Base-by-base conservation (phyloP, 2,888 invertebrate species). In the Leucozona laternaria region DNA sequence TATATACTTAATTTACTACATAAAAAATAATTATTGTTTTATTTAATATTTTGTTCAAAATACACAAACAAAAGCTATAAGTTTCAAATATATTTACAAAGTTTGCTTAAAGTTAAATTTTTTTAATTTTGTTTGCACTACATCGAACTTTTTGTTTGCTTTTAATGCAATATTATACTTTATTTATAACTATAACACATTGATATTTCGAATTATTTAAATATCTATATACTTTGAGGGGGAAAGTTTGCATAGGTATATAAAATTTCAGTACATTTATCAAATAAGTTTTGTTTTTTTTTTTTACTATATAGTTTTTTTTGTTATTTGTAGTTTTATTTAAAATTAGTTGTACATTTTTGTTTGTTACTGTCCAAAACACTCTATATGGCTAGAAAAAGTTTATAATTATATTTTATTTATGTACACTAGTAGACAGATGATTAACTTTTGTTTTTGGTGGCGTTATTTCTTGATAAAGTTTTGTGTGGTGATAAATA, bases 251-350 rank as follows among this genome's bases (percentile, higher is more conserved):
- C 86, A 70, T 72, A 60, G 60, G 60, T 60, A 86, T 86, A 86
- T 82, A 86, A 86, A 86, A 86, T 78, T 78, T 86, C 86, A 86
- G 86, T 86, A 86, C 86, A 79, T 86, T 78, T 79, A 85, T 68
- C 37, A 53, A 37, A 53, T 77, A 34, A 45, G 31, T 79, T 40
- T 34, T 34, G n/a, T n/a, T n/a, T 17, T 73, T 70, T 48, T 31
- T 60, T 66, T 15, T 57, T 31, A 4, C 2, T 53, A 5, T 71
- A 66, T 62, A 53, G 25, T 55, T 37, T 53, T 37, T 53, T 6
- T 45, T 15, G 43, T 45, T 17, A 45, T 45, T 48, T 25, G 15
- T 43, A 40, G n/a, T 66, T 73, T 68, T 64, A 62, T 75, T 70
- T 78, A 68, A 77, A 70, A 57, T 80, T 85, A 82, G 81, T 86